Base-by-base conservation (phyloP, 2,113 vertebrate genomes). In the Uria lomvia region DNA sequence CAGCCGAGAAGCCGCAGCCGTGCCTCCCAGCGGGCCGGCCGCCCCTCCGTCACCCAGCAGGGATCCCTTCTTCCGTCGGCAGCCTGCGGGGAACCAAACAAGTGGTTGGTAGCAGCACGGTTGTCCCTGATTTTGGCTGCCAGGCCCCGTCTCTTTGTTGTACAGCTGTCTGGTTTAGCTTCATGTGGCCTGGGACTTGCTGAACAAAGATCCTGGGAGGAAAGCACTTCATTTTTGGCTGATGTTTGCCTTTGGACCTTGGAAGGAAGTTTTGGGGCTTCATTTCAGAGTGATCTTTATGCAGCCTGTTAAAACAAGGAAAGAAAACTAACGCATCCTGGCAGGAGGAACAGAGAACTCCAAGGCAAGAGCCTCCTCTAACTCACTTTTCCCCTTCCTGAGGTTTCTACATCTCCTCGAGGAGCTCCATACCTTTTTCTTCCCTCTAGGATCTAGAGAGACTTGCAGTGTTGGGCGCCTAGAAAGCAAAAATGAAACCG, bases 1-100 rank as follows among this genome's bases (percentile, higher is more conserved):
- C 38, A 43, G 56, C 27, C 0, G 3, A 42, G 60, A 76, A 66
- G 72, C 53, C 50, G 3, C 23, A 49, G 70, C 55, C 3, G 8
- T 49, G 36, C 32, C n/a, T 47, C 7, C 0, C 50, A 10, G 3
- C 0, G 0, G 27, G 34, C 34, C 1, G 11, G 6, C 29, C 32
- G 3, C 2, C 9, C 3, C 3, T 5, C 11, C 5, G 7, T 36
- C 32, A 11, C 27, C 12, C 30, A 5, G 29, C 0, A 0, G 3
- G 68, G 34, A 34, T 34, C 24, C 1, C 45, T n/a, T 27, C 21
- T 36, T 8, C 13, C 4, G 4, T 12, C 29, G 2, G 59, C 65
- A n/a, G 71, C 84, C 47, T 59, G 34, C 1, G 1, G 45, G 49
- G 43, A 11, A 26, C 1, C 3, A 9, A 6, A 8, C 11, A 15